Conservation (phyloP, 2,113 vertebrate species). For the Cyanocitta stelleri region DNA sequence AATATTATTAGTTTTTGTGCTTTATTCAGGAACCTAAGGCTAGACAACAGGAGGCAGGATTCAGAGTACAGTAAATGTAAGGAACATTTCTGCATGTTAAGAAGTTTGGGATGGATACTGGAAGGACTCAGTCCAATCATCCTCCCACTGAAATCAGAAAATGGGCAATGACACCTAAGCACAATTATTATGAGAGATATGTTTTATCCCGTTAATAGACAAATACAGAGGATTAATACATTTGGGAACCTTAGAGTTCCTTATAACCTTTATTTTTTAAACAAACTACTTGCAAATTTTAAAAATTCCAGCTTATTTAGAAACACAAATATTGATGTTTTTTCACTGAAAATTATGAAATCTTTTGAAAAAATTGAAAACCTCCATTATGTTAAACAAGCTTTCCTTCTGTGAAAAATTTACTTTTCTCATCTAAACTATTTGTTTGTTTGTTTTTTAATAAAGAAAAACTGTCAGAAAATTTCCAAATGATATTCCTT, state of each 20-base stretch:
- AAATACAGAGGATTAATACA: not conserved
- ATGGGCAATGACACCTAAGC: accelerated
- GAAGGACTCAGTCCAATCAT: not conserved
- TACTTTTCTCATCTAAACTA: not conserved
- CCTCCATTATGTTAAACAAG: accelerated
- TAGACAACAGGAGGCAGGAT: not conserved
- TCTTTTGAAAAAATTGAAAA: not conserved
- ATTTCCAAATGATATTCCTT: not conserved
- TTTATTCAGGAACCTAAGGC: not conserved
- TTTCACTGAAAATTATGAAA: not conserved
- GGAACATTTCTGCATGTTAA: not conserved
- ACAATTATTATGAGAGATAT: not conserved
- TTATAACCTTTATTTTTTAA: not conserved
- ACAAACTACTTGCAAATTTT: accelerated
- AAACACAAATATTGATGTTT: not conserved
- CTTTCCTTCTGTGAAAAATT: not conserved
- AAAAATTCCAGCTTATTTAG: not conserved
- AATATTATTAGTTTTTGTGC: accelerated
- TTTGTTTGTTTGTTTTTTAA: not conserved
- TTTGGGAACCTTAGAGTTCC: not conserved
- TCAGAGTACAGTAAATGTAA: not conserved
- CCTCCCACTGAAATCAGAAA: not conserved
- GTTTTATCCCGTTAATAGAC: accelerated
- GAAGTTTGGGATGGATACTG: not conserved
- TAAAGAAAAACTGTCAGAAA: not conserved